These are phyloP conservation scores for Trididemnum clinides DNA, from an alignment of 23 tunicate genomes.

Conservation along the genomic window DNA sequence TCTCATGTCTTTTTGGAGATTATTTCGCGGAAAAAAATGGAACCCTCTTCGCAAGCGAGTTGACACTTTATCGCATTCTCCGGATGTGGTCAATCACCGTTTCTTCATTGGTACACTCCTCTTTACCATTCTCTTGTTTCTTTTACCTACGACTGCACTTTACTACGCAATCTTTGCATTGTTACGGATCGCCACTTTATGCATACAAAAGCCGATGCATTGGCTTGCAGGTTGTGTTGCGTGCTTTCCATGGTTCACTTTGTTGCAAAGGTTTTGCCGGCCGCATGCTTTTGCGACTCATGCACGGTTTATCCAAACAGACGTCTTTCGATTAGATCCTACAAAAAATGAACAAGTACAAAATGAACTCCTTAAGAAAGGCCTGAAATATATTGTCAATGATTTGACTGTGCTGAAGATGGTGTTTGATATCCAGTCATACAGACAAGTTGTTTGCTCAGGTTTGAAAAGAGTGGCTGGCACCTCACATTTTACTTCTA, in stretches of 20 bases:
- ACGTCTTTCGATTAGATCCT: neutral
- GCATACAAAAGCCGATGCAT: conserved; percentile 37
- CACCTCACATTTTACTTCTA: neutral
- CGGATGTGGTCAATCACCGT: conserved; percentile 50
- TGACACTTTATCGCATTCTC: conserved; percentile 57
- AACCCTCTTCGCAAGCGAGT: conserved; percentile 81
- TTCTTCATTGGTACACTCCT: conserved; percentile 82
- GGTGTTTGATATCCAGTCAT: conserved; percentile 8
- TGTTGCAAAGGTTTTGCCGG: neutral
- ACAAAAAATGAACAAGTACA: neutral
- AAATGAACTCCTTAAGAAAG: neutral
- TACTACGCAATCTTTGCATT: conserved; percentile 80
- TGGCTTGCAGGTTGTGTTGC: neutral
- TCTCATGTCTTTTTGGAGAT: conserved; percentile 78
- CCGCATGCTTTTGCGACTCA: conserved; percentile 27
- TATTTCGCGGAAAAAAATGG: conserved; percentile 83
- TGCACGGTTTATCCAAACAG: conserved; percentile 14
- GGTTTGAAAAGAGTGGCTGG: neutral
- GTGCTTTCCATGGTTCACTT: conserved; percentile 53
- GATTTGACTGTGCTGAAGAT: neutral
- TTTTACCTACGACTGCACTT: conserved; percentile 80
- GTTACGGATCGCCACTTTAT: conserved; percentile 49
- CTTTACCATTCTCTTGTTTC: conserved; percentile 71
- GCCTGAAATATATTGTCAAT: neutral
- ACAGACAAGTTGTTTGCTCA: neutral